Evolutionary conservation across 1,140 invertebrate species (phyloP).

Genomic region (Caerostris darwini): DNA sequence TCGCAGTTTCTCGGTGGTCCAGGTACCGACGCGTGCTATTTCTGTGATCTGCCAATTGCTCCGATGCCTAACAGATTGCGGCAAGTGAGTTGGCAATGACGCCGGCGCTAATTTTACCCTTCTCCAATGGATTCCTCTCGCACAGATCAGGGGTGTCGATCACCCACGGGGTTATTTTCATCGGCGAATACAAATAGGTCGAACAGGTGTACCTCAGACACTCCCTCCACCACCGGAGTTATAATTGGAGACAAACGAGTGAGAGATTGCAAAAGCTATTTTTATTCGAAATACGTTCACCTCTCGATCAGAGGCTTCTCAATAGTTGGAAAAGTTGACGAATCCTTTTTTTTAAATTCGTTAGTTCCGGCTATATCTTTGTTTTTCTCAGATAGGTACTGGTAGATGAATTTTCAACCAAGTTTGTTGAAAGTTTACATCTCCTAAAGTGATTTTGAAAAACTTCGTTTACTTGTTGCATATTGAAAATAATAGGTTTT

Average conservation of each 20-base stretch:
- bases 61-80: conserved; percentile 62
- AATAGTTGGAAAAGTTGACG: too few relatives aligned
- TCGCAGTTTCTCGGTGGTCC: conserved; percentile 52
- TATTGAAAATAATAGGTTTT: too few relatives aligned
- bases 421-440: too few relatives aligned
- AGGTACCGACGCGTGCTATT: conserved; percentile 15
- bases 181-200: conserved; percentile 37
- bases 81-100: conserved; percentile 37
- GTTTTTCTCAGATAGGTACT: too few relatives aligned
- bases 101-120: conserved; percentile 71
- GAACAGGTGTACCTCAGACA: conserved; percentile 40
- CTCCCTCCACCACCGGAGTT: neutral
- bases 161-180: conserved; percentile 41
- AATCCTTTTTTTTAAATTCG: too few relatives aligned
- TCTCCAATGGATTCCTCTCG: conserved; percentile 54
- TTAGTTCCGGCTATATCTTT: too few relatives aligned
- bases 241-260: neutral
- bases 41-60: conserved; percentile 15
- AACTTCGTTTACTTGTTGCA: too few relatives aligned
- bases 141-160: conserved; percentile 60
- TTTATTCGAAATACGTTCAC: neutral
- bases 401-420: too few relatives aligned
- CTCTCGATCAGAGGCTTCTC: neutral
- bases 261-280: neutral
- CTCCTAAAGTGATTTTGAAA: too few relatives aligned